Base-by-base conservation (phyloP, 2,113 vertebrate genomes). In the Philantomba maxwellii region DNA sequence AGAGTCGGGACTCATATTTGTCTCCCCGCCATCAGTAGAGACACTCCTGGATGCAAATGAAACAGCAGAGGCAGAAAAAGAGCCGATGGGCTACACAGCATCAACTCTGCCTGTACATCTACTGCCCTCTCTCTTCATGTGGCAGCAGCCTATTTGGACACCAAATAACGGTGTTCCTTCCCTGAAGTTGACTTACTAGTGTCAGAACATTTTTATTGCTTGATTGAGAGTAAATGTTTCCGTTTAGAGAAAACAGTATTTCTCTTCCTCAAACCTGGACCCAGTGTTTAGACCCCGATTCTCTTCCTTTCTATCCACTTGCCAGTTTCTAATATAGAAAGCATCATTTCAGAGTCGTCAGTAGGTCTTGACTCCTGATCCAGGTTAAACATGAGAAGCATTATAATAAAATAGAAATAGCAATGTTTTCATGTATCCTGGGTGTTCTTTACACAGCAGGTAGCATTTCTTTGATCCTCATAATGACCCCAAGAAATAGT, bases 101-200 rank as follows among this genome's bases (percentile, higher is more conserved):
- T 49, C n/a, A 28, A 1, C 11, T 47, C 9, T 30, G 39, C 39
- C 5, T 16, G 5, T 2, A 13, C 2, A 36, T 5, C 77, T 4
- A 1, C 0, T 0, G 5, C n/a, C 25, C 0, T 43, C 8, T 30
- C 9, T 84, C 9, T 84, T 62, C 81, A 0, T 25, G 6, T n/a
- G 64, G 39, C 2, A 28, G 28, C 17, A 28, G 45, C 39, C n/a
- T 25, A 5, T 13, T 19, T 33, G 7, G 49, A 89, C 45, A 39
- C 58, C 26, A 26, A 23, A 36, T 5, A 9, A 9, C 4, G 0
- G 28, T 28, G 16, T 36, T 36, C 45, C 14, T 51, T n/a, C 30
- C 23, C 33, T 25, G 43, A 43, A 58, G 19, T 1, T 11, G 49
- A 51, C 15, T 55, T 75, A 30, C 55, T 43, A 15, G 25, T 2